Percentiles rank a stretch among this genome's conserved stretches.
phyloP scores from a whole-genome alignment of 2,797 vertebrate genomes.

The Enteromius thamalakanensis region DNA sequence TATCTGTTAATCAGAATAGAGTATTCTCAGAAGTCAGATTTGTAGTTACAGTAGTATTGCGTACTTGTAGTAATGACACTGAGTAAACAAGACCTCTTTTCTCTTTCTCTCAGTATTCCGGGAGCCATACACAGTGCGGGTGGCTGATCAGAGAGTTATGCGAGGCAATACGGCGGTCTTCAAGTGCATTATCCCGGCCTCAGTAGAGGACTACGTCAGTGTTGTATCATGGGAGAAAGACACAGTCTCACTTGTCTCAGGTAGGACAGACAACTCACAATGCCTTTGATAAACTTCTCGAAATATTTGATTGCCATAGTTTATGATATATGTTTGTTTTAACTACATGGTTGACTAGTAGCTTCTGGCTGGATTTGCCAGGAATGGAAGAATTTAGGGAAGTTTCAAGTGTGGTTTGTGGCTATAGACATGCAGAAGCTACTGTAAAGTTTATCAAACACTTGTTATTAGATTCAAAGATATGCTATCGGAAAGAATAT shows the following conservation, averaged over 20 bases:
- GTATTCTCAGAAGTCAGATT: background rate
- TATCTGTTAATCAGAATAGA: background rate
- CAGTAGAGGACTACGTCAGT: slow-evolving; percentile 95
- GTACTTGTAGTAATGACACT: background rate
- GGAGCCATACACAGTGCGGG: slow-evolving; percentile 98
- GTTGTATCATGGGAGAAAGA: slow-evolving; percentile 99
- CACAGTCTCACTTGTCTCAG: slow-evolving; percentile 98
- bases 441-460: background rate
- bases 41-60: background rate
- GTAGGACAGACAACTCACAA: slow-evolving; percentile 74
- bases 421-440: background rate
- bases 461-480: background rate
- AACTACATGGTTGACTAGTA: slow-evolving; percentile 59
- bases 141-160: slow-evolving; percentile 99
- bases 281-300: slow-evolving; percentile 5
- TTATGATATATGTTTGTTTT: slow-evolving; percentile 60
- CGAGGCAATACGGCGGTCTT: slow-evolving; percentile 99
- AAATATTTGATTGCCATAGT: slow-evolving; percentile 14
- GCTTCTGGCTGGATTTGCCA: slow-evolving; percentile 60
- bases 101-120: slow-evolving; percentile 84
- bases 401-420: slow-evolving; percentile 55
- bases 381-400: background rate
- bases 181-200: slow-evolving; percentile 99
- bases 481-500: background rate
- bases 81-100: background rate